Percentiles rank a stretch among this genome's conserved stretches.
Evolutionary conservation across 1,140 invertebrate genomes (phyloP).

Genomic region (Trichonephila clavata): DNA sequence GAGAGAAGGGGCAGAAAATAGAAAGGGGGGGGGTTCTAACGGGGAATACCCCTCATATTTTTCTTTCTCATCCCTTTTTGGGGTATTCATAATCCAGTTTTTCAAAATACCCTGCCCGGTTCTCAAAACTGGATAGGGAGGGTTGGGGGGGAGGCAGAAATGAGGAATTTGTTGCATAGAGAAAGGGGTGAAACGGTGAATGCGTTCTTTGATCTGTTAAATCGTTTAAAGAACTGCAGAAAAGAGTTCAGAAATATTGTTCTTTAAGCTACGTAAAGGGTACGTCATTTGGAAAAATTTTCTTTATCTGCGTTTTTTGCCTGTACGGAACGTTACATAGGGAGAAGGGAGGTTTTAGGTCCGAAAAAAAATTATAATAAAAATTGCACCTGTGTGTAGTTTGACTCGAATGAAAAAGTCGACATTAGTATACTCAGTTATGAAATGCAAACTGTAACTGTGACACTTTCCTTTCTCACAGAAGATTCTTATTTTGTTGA

Average conservation of each 20-base stretch:
- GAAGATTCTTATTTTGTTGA: background rate
- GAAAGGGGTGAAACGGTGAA: conserved; percentile 66
- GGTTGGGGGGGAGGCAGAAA: background rate
- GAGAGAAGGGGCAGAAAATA: background rate
- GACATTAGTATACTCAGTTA: conserved; percentile 2
- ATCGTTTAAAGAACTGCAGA: conserved; percentile 72
- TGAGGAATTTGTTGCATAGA: conserved; percentile 20
- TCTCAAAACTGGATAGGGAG: background rate
- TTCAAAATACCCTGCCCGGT: conserved; percentile 46
- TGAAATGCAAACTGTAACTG: conserved; percentile 31
- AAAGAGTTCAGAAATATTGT: conserved; percentile 67
- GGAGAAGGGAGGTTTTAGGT: background rate
- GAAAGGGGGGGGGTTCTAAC: background rate
- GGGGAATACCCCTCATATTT: conserved; percentile 57
- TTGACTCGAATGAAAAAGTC: background rate
- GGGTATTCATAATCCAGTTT: conserved; percentile 69
- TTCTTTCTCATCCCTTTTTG: conserved; percentile 29
- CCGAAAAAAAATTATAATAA: background rate
- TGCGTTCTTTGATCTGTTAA: conserved; percentile 75
- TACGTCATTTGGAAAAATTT: conserved; percentile 44
- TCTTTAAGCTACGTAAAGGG: conserved; percentile 28
- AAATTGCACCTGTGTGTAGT: conserved; percentile 28
- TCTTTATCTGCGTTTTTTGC: background rate
- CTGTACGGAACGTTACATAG: background rate
- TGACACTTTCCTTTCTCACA: conserved; percentile 37